Evolutionary conservation across 1,140 invertebrate species (phyloP).

Genomic region (Drosophila pachea): DNA sequence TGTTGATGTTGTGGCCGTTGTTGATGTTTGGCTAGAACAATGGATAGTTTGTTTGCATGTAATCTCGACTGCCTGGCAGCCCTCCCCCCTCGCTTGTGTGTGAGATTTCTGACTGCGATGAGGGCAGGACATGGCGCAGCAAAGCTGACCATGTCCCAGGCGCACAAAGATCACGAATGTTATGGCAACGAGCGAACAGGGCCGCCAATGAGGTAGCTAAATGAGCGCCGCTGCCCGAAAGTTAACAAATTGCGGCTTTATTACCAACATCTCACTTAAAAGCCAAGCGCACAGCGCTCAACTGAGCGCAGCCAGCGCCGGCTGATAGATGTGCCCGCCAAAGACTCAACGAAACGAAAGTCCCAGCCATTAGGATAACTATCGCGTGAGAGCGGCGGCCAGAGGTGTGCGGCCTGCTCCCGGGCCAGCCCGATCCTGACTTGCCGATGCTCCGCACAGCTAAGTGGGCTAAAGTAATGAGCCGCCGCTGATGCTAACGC

Average conservation of each 20-base stretch:
- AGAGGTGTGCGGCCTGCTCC: constrained; percentile 30
- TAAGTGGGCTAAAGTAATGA: constrained; percentile 76
- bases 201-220: constrained; percentile 77
- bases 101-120: constrained; percentile 41
- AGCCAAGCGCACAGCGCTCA: constrained; percentile 29
- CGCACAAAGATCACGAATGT: constrained; percentile 44
- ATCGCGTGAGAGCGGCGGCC: constrained; percentile 63
- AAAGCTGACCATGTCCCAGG: constrained; percentile 18
- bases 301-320: constrained; percentile 5
- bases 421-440: constrained; percentile 63
- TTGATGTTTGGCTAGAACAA: constrained; percentile 53
- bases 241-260: constrained; percentile 77
- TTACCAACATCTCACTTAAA: constrained; percentile 77
- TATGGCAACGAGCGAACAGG: constrained; percentile 58
- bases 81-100: constrained; percentile 8
- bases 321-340: constrained; percentile 71
- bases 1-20: not conserved
- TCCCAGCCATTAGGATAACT: constrained; percentile 75
- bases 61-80: constrained; percentile 43
- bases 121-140: constrained; percentile 55
- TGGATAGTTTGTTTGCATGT: constrained; percentile 75
- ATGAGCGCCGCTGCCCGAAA: constrained; percentile 59
- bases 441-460: constrained; percentile 53
- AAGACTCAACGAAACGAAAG: constrained; percentile 63
- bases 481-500: constrained; percentile 29